These are phyloP conservation scores for Pampusana beccarii DNA, from an alignment of 2,113 vertebrate species.

Conservation along the genomic window DNA sequence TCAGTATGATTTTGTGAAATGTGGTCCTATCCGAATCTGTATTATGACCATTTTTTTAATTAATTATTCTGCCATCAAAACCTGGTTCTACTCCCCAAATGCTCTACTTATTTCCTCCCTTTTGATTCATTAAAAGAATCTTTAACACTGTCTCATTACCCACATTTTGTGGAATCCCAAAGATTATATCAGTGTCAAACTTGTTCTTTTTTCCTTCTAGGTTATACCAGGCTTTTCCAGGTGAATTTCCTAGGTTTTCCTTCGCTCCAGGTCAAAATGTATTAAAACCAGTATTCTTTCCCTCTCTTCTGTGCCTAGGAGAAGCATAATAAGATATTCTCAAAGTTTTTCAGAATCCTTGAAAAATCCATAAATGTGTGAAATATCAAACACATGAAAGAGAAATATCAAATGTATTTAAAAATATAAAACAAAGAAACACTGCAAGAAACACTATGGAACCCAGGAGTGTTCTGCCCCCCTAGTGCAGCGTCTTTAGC, in stretches of 20 bases:
- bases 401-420: background rate
- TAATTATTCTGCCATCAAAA: background rate
- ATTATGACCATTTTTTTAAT: background rate
- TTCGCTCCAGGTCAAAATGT: background rate
- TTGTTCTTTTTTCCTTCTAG: background rate
- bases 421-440: background rate
- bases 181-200: background rate
- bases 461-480: fast-evolving
- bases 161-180: background rate
- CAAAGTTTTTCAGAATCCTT: background rate
- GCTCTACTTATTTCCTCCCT: background rate
- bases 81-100: background rate
- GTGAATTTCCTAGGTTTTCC: background rate
- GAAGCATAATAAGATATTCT: background rate
- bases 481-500: background rate
- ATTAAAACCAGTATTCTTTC: background rate
- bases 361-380: background rate
- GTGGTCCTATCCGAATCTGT: background rate
- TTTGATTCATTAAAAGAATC: background rate
- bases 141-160: background rate
- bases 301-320: background rate
- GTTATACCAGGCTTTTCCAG: background rate
- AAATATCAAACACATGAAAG: background rate
- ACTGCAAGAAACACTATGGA: background rate
- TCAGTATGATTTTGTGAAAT: background rate